Evolutionary conservation across 2,113 vertebrate species (phyloP).

Genomic region (Astur gentilis): DNA sequence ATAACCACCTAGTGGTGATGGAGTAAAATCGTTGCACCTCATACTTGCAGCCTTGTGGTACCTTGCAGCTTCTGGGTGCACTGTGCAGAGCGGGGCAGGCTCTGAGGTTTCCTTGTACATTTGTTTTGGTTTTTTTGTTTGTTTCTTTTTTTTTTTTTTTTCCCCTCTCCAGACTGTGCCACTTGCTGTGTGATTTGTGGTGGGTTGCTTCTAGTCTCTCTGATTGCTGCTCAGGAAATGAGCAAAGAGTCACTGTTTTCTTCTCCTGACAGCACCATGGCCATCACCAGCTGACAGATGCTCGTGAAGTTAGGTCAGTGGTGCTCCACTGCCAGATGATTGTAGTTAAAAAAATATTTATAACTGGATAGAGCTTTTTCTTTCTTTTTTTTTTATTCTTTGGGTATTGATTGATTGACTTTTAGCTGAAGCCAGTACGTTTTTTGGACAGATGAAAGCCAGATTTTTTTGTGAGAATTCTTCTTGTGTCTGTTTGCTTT

Average conservation of each 20-base stretch:
- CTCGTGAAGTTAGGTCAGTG: slow-evolving; percentile 37
- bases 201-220: background rate
- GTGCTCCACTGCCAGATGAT: slow-evolving; percentile 51
- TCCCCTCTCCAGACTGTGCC: background rate
- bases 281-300: slow-evolving; percentile 28
- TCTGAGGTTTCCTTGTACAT: background rate
- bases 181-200: background rate
- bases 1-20: background rate
- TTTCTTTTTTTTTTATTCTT: background rate
- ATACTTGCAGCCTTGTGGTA: background rate
- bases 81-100: fast-evolving
- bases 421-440: slow-evolving; percentile 59
- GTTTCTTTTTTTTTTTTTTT: too few species aligned
- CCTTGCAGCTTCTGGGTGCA: background rate
- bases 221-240: background rate
- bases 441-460: slow-evolving; percentile 60
- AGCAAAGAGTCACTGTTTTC: background rate
- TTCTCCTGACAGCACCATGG: background rate
- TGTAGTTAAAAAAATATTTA: slow-evolving; percentile 63
- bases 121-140: background rate
- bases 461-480: slow-evolving; percentile 63
- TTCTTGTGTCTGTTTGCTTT: slow-evolving; percentile 46
- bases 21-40: background rate
- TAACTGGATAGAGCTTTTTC: background rate
- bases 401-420: slow-evolving; percentile 67